Evolutionary conservation across 2,888 invertebrate species (phyloP), one percentile per base, ranked within the genome.

Genomic region (Baccha elongata): DNA sequence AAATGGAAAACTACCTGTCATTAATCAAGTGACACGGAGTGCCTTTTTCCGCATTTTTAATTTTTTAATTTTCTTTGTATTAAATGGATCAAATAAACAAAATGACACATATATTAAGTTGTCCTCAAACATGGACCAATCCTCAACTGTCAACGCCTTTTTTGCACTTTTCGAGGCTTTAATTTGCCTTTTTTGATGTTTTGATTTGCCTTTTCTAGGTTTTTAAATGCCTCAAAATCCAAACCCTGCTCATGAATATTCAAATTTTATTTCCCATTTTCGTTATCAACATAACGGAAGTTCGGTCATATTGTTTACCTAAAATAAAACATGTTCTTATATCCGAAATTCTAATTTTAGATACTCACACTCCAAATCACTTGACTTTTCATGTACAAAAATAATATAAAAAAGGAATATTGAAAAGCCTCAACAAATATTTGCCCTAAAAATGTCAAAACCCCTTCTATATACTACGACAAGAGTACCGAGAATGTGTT

Each of bases 391-490:
- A 17, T 15, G 8, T 4, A 35, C 7, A n/a, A 32, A n/a, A 37
- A 11, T 5, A 21, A 29, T 1, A 21, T n/a, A 10, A 4, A 21
- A 13, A 29, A 19, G 35, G 10, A 26, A 29, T 29, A 32, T 8
- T 46, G 35, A 46, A 55, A 35, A 46, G 13, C 55, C 46, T 69
- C 46, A 46, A 44, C 29, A 74, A 62, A 71, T 75, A 75, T 60
- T 81, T 75, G 80, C 69, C 75, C 80, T 75, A 69, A 52, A 75
- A 75, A 69, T 52, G 75, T 81, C 80, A 58, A 81, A 37, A 81
- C 58, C 75, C 64, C 80, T 74, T 75, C 44, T 17, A 11, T 3
- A 15, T 3, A 4, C 19, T 17, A 0, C 44, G 5, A 19, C 6
- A 11, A 6, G 11, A 29, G 29, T 23, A 8, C 23, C 35, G 53